Conservation (phyloP, 2,888 invertebrate genomes). For the Arctia plantaginis region DNA sequence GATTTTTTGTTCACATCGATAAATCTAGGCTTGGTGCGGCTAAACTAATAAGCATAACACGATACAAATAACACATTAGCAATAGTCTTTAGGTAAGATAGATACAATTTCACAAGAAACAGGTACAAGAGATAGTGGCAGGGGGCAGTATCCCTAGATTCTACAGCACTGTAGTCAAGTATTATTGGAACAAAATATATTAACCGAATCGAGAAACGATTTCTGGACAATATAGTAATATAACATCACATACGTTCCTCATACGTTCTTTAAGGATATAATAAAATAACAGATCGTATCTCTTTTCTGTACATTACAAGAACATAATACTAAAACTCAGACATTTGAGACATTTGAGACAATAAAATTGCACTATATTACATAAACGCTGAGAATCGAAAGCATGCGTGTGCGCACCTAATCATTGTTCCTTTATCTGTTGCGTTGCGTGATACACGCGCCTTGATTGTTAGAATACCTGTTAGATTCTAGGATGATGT, state of each 20-base stretch:
- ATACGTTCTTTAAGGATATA: background rate
- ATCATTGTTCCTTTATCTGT: conserved; percentile 62
- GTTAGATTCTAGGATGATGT: conserved; percentile 44
- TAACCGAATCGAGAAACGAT: background rate
- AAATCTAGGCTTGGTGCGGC: background rate
- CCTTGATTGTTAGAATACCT: conserved; percentile 67
- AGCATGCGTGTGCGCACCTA: conserved; percentile 56
- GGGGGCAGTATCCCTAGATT: background rate
- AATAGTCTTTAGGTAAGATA: too few relatives aligned
- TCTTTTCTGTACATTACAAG: background rate
- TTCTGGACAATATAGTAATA: background rate
- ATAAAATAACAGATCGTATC: background rate
- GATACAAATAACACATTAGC: too few relatives aligned
- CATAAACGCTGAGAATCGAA: conserved; percentile 55
- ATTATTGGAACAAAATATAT: background rate
- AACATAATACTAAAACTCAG: conserved; percentile 23
- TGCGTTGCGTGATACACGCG: conserved; percentile 64
- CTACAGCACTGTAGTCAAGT: background rate
- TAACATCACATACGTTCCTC: background rate
- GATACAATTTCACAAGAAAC: background rate
- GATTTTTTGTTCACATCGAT: background rate
- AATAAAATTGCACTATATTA: conserved; percentile 50
- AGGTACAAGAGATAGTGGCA: background rate
- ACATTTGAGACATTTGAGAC: conserved; percentile 47
- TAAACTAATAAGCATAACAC: too few relatives aligned